Conservation (phyloP, 2,888 invertebrate species). For the Macroteleia sp. region DNA sequence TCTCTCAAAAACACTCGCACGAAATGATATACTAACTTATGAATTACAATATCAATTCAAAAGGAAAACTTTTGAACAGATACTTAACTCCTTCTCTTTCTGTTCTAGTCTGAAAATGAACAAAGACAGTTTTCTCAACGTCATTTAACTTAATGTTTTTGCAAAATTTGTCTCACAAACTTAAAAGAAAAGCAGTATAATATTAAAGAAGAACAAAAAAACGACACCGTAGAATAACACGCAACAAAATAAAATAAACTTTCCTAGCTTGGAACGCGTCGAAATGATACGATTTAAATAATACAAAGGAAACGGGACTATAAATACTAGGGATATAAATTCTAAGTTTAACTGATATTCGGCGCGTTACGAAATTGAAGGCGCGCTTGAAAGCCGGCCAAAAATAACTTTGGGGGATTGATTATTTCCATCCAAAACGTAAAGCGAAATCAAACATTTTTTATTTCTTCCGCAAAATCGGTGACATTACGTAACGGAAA, state of each 20-base stretch:
- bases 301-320: slow-evolving; percentile 55
- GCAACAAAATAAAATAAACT: slow-evolving; percentile 18
- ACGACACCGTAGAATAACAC: neutral
- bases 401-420: slow-evolving; percentile 41
- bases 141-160: too few species aligned
- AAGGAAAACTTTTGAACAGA: too few species aligned
- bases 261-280: slow-evolving; percentile 3
- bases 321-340: slow-evolving; percentile 57
- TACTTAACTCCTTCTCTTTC: too few species aligned
- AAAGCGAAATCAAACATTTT: slow-evolving; percentile 18
- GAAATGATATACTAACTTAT: too few species aligned
- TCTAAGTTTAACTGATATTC: slow-evolving; percentile 60
- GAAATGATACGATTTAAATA: slow-evolving; percentile 48
- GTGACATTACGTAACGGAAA: slow-evolving; percentile 72
- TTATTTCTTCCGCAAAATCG: slow-evolving; percentile 48
- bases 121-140: too few species aligned
- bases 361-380: slow-evolving; percentile 57
- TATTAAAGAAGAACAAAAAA: too few species aligned
- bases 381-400: slow-evolving; percentile 37
- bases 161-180: too few species aligned
- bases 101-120: too few species aligned
- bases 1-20: too few species aligned
- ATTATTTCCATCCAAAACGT: slow-evolving; percentile 18
- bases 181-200: too few species aligned
- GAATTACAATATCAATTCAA: too few species aligned